Evolutionary conservation across 2,888 invertebrate species (phyloP).

Genomic region (Oithona nana): DNA sequence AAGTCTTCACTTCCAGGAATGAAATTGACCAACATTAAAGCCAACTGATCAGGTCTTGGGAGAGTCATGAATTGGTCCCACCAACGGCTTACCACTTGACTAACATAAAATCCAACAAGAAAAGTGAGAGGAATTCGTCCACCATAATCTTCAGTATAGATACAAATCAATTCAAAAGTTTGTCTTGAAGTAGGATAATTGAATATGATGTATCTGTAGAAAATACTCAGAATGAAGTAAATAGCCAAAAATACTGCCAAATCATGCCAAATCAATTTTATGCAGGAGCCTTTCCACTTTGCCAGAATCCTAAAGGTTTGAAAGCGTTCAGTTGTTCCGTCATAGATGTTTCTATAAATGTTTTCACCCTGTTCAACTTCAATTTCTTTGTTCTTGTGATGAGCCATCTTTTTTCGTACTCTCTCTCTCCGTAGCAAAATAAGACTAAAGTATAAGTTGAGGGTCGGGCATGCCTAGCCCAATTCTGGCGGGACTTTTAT

Average conservation of each 20-base stretch:
- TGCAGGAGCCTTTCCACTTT: constrained; percentile 89
- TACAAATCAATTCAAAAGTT: not conserved
- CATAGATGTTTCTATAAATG: too few species aligned
- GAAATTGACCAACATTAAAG: constrained; percentile 19
- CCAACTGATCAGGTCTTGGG: constrained; percentile 27
- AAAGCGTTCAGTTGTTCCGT: too few species aligned
- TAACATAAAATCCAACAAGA: constrained; percentile 29
- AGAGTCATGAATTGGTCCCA: constrained; percentile 26
- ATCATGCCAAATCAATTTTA: constrained; percentile 86
- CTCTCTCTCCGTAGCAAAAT: too few species aligned
- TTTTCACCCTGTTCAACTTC: too few species aligned
- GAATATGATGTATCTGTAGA: constrained; percentile 36
- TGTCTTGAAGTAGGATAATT: not conserved
- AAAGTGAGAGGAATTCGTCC: constrained; percentile 28
- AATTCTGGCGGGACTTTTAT: too few species aligned
- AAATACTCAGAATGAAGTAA: constrained; percentile 67
- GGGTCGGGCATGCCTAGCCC: too few species aligned
- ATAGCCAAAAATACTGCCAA: constrained; percentile 62
- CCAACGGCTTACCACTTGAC: constrained; percentile 27
- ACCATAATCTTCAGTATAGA: constrained; percentile 21
- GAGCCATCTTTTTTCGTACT: too few species aligned
- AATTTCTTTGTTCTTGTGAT: too few species aligned
- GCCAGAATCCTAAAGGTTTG: constrained; percentile 56
- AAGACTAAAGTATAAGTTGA: too few species aligned
- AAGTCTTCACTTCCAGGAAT: constrained; percentile 9